A percentile compares a stretch with the other conserved stretches of the same genome.
Conservation (phyloP, 2,888 invertebrate species). For the Acheta domesticus region DNA sequence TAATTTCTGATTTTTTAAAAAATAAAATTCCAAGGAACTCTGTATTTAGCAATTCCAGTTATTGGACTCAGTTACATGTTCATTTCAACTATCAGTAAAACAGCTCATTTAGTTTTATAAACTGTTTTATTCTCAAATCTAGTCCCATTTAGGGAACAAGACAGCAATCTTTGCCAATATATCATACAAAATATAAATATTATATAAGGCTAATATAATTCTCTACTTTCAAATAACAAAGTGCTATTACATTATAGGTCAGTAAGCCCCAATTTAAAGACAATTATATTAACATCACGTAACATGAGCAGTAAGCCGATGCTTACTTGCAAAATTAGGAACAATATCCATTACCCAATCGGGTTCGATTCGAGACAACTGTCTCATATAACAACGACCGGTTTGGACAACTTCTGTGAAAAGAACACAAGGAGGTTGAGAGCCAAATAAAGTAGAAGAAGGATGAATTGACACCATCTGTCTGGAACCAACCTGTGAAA, state of each 20-base stretch:
- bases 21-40: too few species aligned
- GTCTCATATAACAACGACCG: constrained; percentile 73
- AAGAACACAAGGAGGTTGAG: constrained; percentile 68
- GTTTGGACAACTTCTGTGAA: constrained; percentile 89
- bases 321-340: constrained; percentile 31
- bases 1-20: too few species aligned
- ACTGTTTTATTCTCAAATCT: too few species aligned
- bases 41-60: too few species aligned
- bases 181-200: background rate
- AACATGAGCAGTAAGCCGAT: constrained; percentile 25
- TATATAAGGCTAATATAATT: too few species aligned
- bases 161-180: background rate
- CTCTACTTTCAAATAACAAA: too few species aligned
- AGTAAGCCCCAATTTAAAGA: too few species aligned
- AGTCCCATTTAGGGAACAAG: background rate
- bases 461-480: constrained; percentile 81
- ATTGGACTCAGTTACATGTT: too few species aligned
- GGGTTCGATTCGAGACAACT: constrained; percentile 71
- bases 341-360: constrained; percentile 69
- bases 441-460: constrained; percentile 69
- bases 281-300: background rate
- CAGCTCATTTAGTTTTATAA: too few species aligned
- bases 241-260: too few species aligned
- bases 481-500: constrained; percentile 57
- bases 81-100: too few species aligned